Evolutionary conservation across 2,888 invertebrate genomes (phyloP).

Genomic region (Helleia helle): DNA sequence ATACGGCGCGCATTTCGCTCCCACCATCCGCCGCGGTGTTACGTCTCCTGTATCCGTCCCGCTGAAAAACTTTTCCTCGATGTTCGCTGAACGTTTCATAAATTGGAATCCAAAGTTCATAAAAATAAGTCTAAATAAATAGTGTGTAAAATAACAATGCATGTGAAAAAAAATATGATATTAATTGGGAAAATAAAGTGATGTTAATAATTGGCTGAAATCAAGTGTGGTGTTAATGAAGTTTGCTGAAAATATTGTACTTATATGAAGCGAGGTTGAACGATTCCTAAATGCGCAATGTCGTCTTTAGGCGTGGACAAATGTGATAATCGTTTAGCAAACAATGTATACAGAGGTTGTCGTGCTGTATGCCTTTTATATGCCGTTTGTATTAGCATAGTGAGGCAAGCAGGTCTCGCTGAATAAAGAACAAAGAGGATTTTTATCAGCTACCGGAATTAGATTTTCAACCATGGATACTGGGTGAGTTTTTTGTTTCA

Average conservation of each 20-base stretch:
- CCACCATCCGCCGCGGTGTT: slow-evolving; percentile 40
- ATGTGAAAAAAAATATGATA: neutral
- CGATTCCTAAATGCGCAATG: slow-evolving; percentile 64
- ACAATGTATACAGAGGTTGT: slow-evolving; percentile 49
- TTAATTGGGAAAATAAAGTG: neutral
- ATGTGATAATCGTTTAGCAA: slow-evolving; percentile 62
- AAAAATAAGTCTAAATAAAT: neutral
- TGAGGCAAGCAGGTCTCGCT: slow-evolving; percentile 39
- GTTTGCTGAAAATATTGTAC: slow-evolving; percentile 40
- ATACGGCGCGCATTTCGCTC: slow-evolving; percentile 42
- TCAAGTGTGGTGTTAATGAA: slow-evolving; percentile 13
- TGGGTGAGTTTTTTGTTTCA: slow-evolving; percentile 37
- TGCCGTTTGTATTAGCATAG: slow-evolving; percentile 52
- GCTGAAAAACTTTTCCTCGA: slow-evolving; percentile 48
- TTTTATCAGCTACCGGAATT: slow-evolving; percentile 29
- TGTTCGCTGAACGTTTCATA: neutral
- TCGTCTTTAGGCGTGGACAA: slow-evolving; percentile 58
- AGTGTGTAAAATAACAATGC: neutral
- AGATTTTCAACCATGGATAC: slow-evolving; percentile 46
- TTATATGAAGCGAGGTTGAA: slow-evolving; percentile 46
- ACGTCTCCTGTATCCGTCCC: slow-evolving; percentile 32
- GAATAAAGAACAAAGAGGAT: slow-evolving; percentile 44
- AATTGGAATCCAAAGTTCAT: neutral
- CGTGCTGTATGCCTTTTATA: slow-evolving; percentile 44
- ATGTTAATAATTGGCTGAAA: slow-evolving; percentile 2